Evolutionary conservation across 2,113 vertebrate genomes (phyloP), one percentile per base, ranked within the genome.

Genomic region (Ictalurus punctatus): DNA sequence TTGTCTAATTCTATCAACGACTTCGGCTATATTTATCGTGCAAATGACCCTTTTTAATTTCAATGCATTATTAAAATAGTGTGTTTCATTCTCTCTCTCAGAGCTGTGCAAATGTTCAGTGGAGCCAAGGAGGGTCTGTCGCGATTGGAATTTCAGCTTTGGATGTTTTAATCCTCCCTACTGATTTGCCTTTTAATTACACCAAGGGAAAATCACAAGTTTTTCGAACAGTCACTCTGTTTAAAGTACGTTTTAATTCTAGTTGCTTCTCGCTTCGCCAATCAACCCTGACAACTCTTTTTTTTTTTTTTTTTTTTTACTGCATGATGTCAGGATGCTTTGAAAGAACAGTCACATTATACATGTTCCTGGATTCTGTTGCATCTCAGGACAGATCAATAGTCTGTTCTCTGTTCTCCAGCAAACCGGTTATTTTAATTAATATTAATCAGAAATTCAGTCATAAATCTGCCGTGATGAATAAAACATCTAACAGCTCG

Each of bases 131-230:
- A 90, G 81, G 44, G 59, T 52, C 90, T 90, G 88, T 90, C 87
- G 88, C 65, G 54, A 87, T 86, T 48, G 54, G 17, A 84, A 86
- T 65, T 59, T 84, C 86, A 86, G 85, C 83, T 79, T 76, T 40
- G 74, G 67, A 91, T 88, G 86, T 86, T 87, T 88, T 90, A 91
- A 90, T 90, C 85, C 88, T 89, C 74, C 78, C 85, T 52, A 25
- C 54, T 90, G 82, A 91, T 90, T 90, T 88, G 74, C 61, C 44
- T 90, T 81, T 88, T 91, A 91, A 91, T 90, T 89, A 78, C 90
- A n/a, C 61, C 37, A 69, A 80, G 89, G 52, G 87, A 88, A 86
- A 89, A 83, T 83, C 85, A 83, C 88, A 86, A 71, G 85, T 88
- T 88, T 83, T 69, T 86, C 40, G 85, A 79, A 79, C 71, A 48